phyloP scores from a whole-genome alignment of 2,113 vertebrate species.

The Leucopsar rothschildi region DNA sequence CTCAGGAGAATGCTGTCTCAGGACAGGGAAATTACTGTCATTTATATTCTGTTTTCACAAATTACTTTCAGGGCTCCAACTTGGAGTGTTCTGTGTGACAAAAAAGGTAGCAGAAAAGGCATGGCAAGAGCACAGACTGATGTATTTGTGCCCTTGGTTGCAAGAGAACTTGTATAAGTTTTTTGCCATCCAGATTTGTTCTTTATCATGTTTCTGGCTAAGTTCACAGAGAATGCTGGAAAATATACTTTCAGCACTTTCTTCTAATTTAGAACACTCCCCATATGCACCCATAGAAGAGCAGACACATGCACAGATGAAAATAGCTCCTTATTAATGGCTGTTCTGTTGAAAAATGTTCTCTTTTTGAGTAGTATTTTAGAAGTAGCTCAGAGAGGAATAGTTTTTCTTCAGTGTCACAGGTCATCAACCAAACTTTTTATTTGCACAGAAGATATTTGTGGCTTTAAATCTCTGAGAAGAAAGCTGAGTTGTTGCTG shows the following conservation, averaged over 20 bases:
- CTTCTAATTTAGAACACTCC: neutral
- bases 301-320: neutral
- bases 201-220: neutral
- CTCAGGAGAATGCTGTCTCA: neutral
- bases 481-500: neutral
- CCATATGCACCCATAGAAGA: neutral
- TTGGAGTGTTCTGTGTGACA: neutral
- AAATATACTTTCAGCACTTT: neutral
- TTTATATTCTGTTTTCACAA: neutral
- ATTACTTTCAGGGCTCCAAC: neutral
- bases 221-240: neutral
- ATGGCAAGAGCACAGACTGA: neutral
- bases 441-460: neutral
- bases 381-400: slow-evolving; percentile 18
- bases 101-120: neutral
- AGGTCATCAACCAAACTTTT: neutral
- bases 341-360: neutral
- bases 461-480: neutral
- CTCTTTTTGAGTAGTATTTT: neutral
- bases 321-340: neutral
- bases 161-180: neutral
- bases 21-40: neutral
- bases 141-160: neutral
- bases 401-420: neutral
- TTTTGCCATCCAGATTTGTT: neutral